Percentiles rank a stretch among this genome's conserved stretches.
phyloP scores from a whole-genome alignment of 2,797 vertebrate genomes.

The Chromobotia macracanthus region DNA sequence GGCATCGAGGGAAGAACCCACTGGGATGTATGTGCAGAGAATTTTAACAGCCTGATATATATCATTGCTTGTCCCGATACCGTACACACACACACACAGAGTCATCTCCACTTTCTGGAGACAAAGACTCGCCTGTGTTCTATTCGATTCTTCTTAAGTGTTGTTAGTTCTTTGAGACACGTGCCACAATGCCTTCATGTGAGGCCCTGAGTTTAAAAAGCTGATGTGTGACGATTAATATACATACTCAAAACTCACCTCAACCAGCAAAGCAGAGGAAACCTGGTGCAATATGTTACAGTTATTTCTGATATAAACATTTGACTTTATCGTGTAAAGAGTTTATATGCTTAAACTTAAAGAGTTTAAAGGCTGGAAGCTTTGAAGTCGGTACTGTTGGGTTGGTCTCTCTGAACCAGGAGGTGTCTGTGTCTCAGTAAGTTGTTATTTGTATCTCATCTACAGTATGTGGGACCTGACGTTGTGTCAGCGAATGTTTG shows the following conservation, averaged over 20 bases:
- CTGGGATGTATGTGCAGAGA: conserved; percentile 3
- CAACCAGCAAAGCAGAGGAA: neutral
- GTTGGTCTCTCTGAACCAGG: neutral
- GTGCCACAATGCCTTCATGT: neutral
- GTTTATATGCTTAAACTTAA: too few relatives aligned
- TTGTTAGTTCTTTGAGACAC: conserved; percentile 12
- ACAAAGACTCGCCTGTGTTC: conserved; percentile 44
- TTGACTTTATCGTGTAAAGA: too few relatives aligned
- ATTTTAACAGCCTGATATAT: conserved; percentile 28
- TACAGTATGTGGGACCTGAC: neutral
- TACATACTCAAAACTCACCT: neutral
- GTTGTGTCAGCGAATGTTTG: neutral
- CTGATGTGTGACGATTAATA: neutral
- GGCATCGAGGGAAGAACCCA: neutral
- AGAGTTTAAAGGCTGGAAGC: too few relatives aligned
- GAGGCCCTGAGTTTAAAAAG: neutral
- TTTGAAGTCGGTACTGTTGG: neutral
- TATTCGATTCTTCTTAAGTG: conserved; percentile 18
- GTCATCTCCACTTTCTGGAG: neutral
- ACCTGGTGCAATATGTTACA: too few relatives aligned
- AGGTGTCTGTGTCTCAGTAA: neutral
- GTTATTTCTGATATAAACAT: too few relatives aligned
- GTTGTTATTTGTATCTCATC: neutral
- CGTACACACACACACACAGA: conserved; percentile 15
- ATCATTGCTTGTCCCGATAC: conserved; percentile 26